Conservation (phyloP, 2,113 vertebrate genomes). For the Ciconia stormi region DNA sequence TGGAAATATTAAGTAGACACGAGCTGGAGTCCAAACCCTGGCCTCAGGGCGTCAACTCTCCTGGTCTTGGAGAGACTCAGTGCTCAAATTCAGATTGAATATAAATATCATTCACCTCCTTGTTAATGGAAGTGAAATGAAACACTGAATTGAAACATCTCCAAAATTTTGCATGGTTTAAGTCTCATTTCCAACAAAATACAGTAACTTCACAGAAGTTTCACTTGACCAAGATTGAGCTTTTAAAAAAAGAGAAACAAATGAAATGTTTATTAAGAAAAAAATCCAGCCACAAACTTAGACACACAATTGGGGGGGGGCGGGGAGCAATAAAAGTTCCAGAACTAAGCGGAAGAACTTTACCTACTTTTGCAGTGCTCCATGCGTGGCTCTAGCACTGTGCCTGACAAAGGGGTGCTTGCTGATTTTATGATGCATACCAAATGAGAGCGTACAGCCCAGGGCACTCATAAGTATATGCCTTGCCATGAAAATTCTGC, state of each 20-base stretch:
- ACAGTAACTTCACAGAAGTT: neutral
- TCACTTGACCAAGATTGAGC: neutral
- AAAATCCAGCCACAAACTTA: neutral
- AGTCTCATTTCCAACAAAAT: neutral
- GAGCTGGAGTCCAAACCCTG: neutral
- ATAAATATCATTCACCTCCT: neutral
- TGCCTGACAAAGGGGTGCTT: constrained; percentile 74
- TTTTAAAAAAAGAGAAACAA: neutral
- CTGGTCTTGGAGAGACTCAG: neutral
- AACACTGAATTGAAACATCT: neutral
- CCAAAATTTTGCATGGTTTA: neutral
- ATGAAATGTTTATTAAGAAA: neutral
- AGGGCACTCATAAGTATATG: constrained; percentile 73
- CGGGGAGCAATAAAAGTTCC: neutral
- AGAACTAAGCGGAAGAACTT: constrained; percentile 39
- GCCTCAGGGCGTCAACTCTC: neutral
- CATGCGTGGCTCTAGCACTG: constrained; percentile 35
- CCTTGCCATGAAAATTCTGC: constrained; percentile 76
- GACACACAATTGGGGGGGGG: neutral
- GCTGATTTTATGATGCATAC: constrained; percentile 81
- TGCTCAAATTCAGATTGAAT: neutral
- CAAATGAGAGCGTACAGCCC: constrained; percentile 78
- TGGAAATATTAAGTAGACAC: neutral
- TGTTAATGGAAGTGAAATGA: neutral
- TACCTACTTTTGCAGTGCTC: constrained; percentile 25